Base-by-base conservation (phyloP, 2,888 invertebrate species). In the Heterodera filipjevi region DNA sequence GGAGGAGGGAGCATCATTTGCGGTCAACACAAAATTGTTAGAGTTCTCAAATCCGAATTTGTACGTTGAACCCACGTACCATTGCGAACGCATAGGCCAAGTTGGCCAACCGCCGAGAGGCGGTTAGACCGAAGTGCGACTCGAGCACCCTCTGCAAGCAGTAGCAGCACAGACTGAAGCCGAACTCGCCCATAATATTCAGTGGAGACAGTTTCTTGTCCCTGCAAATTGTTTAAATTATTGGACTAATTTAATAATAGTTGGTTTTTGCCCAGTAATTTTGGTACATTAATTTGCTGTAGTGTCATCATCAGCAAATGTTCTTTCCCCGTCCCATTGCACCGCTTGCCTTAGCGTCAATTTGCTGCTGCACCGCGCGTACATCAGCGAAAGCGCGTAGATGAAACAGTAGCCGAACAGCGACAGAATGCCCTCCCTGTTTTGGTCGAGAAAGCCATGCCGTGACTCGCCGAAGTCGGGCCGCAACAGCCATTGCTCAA, bases 401-500 rank as follows among this genome's bases (percentile, higher is more conserved):
- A 98, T 90, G 0, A 94, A 92, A 0, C 95, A 91, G 89, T 95
- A 97, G 1, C 98, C 97, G 0, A 94, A 91, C 59, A 93, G 91
- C 0, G 97, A 96, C 33, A 93, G 92, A 64, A 98, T 90, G 0
- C 98, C 98, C 91, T 99, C 98, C 79, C 94, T 92, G 90, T 99
- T 99, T 0, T 96, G 94, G 70, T 92, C 91, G 8, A 96, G 82
- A 49, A 95, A 79, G 39, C 81, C 83, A 22, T 82, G 33, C 30
- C 79, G 53, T 8, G 64, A 27, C 27, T 49, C 33, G 12, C 32
- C 35, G 22, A 33, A 22, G 14, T 79, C 79, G 30, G 12, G 14
- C 66, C 76, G 71, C 30, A 76, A 27, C 27, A 80, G 64, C 71
- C 76, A 77, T 22, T 76, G 90, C 95, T 95, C 82, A 92, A 92